Conservation (phyloP, 2,113 vertebrate genomes). For the Eptesicus fuscus region DNA sequence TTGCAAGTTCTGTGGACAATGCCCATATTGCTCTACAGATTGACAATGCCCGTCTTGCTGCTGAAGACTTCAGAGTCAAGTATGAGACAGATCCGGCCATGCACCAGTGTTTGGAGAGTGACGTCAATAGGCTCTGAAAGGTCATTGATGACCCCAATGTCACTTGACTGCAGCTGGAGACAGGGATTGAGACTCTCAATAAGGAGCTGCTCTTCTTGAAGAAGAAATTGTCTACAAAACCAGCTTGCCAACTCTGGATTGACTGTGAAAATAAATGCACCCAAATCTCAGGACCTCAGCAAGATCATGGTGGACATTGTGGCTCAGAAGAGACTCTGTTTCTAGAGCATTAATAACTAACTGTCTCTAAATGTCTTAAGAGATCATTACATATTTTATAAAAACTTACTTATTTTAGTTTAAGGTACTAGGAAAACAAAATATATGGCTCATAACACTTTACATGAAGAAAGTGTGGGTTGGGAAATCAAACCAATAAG, state of each 20-base stretch:
- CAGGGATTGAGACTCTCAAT: neutral
- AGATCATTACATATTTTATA: neutral
- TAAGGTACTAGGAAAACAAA: neutral
- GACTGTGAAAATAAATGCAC: neutral
- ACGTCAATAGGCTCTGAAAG: neutral
- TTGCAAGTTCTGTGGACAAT: neutral
- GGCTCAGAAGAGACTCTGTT: neutral
- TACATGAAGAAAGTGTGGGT: neutral
- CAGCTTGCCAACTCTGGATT: neutral
- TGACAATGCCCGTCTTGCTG: neutral
- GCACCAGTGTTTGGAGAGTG: neutral
- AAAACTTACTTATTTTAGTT: neutral
- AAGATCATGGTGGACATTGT: neutral
- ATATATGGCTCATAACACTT: neutral
- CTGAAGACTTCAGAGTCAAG: neutral
- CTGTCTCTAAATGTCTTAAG: neutral
- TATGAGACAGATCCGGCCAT: neutral
- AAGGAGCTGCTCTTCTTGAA: neutral
- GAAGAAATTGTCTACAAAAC: neutral
- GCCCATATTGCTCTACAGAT: neutral
- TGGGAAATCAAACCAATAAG: neutral
- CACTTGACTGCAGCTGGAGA: neutral
- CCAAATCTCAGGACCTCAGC: neutral
- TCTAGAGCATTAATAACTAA: neutral
- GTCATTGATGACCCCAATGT: neutral